Percentiles rank a stretch among this genome's conserved stretches.
Evolutionary conservation across 1,140 invertebrate species (phyloP).

Genomic region (Pogonognathellus flavescens): DNA sequence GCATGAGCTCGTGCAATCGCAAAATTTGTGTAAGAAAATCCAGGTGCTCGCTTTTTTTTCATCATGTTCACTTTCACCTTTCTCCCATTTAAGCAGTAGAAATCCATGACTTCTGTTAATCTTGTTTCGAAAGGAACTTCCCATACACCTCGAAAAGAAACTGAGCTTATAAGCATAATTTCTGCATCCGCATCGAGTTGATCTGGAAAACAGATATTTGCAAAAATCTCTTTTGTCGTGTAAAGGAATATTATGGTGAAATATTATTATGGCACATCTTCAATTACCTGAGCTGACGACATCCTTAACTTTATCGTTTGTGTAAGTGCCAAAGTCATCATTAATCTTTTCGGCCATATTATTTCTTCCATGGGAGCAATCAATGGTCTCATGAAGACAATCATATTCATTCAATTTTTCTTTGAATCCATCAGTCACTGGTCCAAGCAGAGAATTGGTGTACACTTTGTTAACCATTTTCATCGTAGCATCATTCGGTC

Average conservation of each 20-base stretch:
- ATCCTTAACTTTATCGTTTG: not conserved
- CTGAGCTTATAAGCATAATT: not conserved
- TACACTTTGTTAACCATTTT: conserved; percentile 15
- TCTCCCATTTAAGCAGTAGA: not conserved
- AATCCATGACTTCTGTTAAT: not conserved
- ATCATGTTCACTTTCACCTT: not conserved
- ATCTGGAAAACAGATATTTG: not conserved
- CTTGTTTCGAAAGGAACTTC: conserved; percentile 3
- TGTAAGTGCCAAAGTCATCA: not conserved
- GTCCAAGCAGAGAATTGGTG: not conserved
- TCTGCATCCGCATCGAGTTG: not conserved
- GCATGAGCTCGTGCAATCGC: not conserved
- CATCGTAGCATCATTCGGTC: not conserved
- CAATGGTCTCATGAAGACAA: not conserved
- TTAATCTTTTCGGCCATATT: not conserved
- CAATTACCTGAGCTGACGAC: not conserved
- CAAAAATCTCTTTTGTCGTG: not conserved
- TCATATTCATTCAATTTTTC: not conserved
- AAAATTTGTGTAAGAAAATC: conserved; percentile 13
- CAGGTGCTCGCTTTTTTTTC: not conserved
- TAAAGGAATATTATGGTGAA: not conserved
- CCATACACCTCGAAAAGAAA: not conserved
- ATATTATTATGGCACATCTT: not conserved
- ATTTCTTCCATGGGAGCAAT: no score
- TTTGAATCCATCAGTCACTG: not conserved